A percentile compares a stretch with the other conserved stretches of the same genome.
phyloP scores from a whole-genome alignment of 2,888 invertebrate species.

The Cenopis cana region DNA sequence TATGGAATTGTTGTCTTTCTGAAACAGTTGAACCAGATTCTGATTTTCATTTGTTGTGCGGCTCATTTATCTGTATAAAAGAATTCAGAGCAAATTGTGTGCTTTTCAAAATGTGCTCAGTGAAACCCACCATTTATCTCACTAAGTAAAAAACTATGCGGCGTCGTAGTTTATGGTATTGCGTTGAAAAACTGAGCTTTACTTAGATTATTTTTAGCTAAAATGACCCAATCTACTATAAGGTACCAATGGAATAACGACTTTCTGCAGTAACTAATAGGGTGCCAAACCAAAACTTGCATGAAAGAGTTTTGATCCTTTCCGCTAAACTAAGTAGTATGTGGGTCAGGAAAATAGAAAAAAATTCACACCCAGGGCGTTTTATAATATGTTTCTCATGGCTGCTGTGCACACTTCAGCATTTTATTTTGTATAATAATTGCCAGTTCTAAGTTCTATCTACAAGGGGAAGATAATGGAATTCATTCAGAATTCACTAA shows the following conservation, averaged over 20 bases:
- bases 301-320: not conserved
- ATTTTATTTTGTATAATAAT: not conserved
- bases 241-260: not conserved
- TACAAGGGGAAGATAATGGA: no score
- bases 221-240: not conserved
- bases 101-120: not conserved
- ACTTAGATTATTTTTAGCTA: not conserved
- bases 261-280: not conserved
- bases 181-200: not conserved
- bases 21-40: not conserved
- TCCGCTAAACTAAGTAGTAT: not conserved
- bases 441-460: no score
- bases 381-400: not conserved
- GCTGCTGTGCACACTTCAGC: not conserved
- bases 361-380: no score
- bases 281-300: not conserved
- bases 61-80: slow-evolving; percentile 3
- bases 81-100: not conserved
- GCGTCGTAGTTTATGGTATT: not conserved
- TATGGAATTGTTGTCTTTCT: not conserved
- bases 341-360: no score
- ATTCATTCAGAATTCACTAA: no score
- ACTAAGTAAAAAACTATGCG: not conserved
- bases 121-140: not conserved
- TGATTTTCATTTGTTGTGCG: no score